phyloP scores from a whole-genome alignment of 2,113 vertebrate genomes.

The Motacilla tschutschensis region DNA sequence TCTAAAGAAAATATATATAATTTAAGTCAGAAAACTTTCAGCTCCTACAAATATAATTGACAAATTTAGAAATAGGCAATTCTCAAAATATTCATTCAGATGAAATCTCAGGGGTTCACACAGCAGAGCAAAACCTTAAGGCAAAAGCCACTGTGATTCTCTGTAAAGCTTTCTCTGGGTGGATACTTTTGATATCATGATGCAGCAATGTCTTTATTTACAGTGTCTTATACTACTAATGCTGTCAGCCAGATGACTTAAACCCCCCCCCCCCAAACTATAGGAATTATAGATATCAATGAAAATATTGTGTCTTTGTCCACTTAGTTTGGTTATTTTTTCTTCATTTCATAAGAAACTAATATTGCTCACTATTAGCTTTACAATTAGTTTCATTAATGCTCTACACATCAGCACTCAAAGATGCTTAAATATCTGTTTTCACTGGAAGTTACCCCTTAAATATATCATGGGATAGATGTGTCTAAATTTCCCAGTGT shows the following conservation, averaged over 20 bases:
- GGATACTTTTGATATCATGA: background rate
- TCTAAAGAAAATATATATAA: conserved; percentile 55
- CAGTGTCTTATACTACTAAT: conserved; percentile 41
- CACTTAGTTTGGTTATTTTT: background rate
- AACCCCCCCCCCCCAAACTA: too few species aligned
- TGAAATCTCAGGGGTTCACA: conserved; percentile 39
- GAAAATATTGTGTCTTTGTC: background rate
- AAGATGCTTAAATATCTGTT: background rate
- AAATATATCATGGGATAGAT: background rate
- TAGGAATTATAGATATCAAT: background rate
- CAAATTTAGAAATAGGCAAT: conserved; percentile 40
- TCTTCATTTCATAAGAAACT: background rate
- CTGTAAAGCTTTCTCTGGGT: conserved; percentile 30
- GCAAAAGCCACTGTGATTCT: conserved; percentile 12
- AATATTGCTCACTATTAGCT: background rate
- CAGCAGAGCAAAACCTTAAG: conserved; percentile 23
- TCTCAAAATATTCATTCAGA: conserved; percentile 54
- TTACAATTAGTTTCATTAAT: conserved; percentile 14
- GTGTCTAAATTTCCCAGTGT: background rate
- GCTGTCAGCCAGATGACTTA: background rate
- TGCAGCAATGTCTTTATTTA: conserved; percentile 40
- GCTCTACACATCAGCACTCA: background rate
- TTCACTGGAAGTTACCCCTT: background rate
- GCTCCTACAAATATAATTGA: conserved; percentile 59
- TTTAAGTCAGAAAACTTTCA: conserved; percentile 56